Evolutionary conservation across 1,140 invertebrate species (phyloP).

Genomic region (Steinernema khuongi): DNA sequence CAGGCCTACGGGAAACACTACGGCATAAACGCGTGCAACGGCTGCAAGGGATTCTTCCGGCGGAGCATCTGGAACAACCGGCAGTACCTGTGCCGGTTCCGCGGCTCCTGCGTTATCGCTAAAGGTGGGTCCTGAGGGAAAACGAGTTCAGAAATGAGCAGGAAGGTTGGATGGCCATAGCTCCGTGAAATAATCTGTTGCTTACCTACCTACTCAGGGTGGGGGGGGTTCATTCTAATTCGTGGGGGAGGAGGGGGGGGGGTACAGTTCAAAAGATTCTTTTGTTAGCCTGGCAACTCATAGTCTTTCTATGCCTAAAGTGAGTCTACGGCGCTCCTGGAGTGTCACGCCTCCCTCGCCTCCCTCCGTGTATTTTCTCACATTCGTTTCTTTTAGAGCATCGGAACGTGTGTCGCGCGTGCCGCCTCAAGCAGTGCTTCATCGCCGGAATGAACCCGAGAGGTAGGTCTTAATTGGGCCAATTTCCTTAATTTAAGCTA

Average conservation of each 20-base stretch:
- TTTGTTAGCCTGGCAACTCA: too few species aligned
- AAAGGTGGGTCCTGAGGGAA: slow-evolving; percentile 24
- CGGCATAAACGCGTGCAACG: slow-evolving; percentile 27
- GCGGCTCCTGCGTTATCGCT: slow-evolving; percentile 34
- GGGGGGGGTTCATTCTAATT: too few species aligned
- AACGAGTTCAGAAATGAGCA: not conserved
- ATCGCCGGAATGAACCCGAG: slow-evolving; percentile 65
- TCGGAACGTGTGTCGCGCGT: slow-evolving; percentile 65
- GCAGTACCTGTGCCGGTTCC: slow-evolving; percentile 38
- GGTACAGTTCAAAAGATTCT: too few species aligned
- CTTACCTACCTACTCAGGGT: too few species aligned
- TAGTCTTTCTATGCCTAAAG: too few species aligned
- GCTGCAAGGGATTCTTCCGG: slow-evolving; percentile 36
- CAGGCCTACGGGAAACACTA: slow-evolving; percentile 27
- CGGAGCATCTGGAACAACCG: slow-evolving; percentile 41
- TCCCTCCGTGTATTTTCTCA: not conserved
- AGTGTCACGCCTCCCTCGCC: too few species aligned
- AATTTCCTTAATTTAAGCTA: too few species aligned
- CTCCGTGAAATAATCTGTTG: not conserved
- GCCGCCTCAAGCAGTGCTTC: slow-evolving; percentile 62
- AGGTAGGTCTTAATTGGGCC: slow-evolving; percentile 58
- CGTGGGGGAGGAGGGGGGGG: too few species aligned
- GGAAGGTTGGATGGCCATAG: not conserved
- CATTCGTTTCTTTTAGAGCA: slow-evolving; percentile 53
- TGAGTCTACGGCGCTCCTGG: too few species aligned